Percentiles rank a stretch among this genome's conserved stretches.
These are phyloP conservation scores for Gryllus longicercus DNA, from an alignment of 2,888 invertebrate species.

Conservation along the genomic window DNA sequence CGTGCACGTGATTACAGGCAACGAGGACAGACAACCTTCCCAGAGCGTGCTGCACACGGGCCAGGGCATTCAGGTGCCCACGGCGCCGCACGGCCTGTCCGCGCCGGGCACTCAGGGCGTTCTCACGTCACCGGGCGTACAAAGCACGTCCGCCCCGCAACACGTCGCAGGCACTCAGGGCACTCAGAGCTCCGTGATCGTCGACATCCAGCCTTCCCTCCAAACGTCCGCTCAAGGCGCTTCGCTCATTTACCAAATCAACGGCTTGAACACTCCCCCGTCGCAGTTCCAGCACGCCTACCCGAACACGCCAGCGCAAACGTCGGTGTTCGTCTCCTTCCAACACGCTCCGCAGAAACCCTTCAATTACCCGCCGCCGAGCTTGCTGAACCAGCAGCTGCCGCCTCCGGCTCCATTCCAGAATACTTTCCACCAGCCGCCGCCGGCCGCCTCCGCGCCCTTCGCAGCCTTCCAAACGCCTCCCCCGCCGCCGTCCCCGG, in stretches of 20 bases:
- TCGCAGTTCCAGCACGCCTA: slow-evolving; percentile 21
- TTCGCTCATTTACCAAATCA: slow-evolving; percentile 34
- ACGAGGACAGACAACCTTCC: neutral
- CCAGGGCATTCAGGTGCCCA: neutral
- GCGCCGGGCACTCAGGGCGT: neutral
- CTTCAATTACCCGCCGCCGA: neutral
- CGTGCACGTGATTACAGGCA: neutral
- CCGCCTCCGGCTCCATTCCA: slow-evolving; percentile 28
- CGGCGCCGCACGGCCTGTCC: neutral
- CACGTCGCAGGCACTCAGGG: neutral
- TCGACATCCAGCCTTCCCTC: slow-evolving; percentile 38
- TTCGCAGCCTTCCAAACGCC: neutral
- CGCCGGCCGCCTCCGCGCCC: neutral
- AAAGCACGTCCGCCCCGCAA: neutral
- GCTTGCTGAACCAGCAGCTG: slow-evolving; percentile 19
- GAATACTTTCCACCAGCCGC: slow-evolving; percentile 17
- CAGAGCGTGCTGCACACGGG: neutral
- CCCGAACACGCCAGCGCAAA: slow-evolving; percentile 21
- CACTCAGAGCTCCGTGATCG: slow-evolving; percentile 18
- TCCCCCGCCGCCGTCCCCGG: neutral
- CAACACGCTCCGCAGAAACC: slow-evolving; percentile 26
- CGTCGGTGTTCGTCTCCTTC: slow-evolving; percentile 27
- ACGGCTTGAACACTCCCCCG: slow-evolving; percentile 27
- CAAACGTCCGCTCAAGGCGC: slow-evolving; percentile 36
- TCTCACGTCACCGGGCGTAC: neutral